phyloP scores from a whole-genome alignment of 2,888 invertebrate genomes.

The Drosophila picticornis region DNA sequence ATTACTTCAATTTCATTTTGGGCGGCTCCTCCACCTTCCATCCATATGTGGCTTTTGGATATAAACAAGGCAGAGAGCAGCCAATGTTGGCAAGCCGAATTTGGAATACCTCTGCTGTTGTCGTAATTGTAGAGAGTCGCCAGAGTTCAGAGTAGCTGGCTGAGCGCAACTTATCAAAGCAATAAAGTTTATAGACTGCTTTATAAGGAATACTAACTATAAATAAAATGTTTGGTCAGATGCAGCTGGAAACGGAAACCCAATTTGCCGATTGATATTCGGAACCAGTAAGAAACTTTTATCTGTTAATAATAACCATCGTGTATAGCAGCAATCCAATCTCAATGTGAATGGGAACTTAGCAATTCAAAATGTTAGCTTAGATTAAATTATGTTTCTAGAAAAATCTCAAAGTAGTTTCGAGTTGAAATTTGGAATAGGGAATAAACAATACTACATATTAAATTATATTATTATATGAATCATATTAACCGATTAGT shows the following conservation, averaged over 20 bases:
- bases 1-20: slow-evolving; percentile 45
- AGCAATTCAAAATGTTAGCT: not conserved
- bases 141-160: not conserved
- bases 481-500: not conserved
- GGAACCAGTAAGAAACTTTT: too few species aligned
- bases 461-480: not conserved
- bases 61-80: slow-evolving; percentile 24
- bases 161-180: not conserved
- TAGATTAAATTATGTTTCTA: rapidly evolving
- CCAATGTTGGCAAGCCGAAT: not conserved
- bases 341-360: too few species aligned
- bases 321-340: too few species aligned
- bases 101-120: slow-evolving; percentile 17
- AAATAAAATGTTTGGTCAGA: too few species aligned
- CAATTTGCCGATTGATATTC: too few species aligned
- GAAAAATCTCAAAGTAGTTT: not conserved
- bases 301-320: too few species aligned
- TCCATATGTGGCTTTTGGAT: slow-evolving; percentile 45
- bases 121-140: not conserved
- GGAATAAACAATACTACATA: not conserved
- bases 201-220: too few species aligned
- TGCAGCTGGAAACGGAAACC: too few species aligned
- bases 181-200: too few species aligned
- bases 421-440: not conserved
- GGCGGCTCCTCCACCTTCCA: slow-evolving; percentile 3